Evolutionary conservation across 1,140 invertebrate genomes (phyloP).

Genomic region (Pteromalus puparum): DNA sequence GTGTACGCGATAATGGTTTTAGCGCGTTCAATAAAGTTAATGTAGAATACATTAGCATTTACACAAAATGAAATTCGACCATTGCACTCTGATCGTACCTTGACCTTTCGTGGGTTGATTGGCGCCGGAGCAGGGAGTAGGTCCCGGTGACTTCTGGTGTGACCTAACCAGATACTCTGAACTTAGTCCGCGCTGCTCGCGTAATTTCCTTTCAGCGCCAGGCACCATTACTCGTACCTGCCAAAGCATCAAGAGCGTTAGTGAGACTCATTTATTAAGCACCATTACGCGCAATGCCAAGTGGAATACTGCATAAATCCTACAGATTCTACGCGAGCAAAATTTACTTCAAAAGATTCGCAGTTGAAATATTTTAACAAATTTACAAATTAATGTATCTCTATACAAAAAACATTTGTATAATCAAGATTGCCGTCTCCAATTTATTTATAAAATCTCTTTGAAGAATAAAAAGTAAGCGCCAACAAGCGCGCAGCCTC

Average conservation of each 20-base stretch:
- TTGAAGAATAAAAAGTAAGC: too few relatives aligned
- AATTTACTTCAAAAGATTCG: too few relatives aligned
- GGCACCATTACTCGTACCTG: constrained; percentile 80
- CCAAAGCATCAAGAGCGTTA: neutral
- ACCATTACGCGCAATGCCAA: neutral
- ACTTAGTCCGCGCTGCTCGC: constrained; percentile 74
- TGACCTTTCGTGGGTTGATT: constrained; percentile 68
- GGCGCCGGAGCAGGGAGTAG: constrained; percentile 66
- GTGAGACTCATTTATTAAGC: neutral
- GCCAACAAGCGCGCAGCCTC: too few relatives aligned
- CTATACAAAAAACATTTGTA: too few relatives aligned
- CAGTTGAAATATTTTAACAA: too few relatives aligned
- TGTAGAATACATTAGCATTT: too few relatives aligned
- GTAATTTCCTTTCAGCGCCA: constrained; percentile 78
- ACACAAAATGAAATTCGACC: neutral
- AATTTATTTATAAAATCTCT: too few relatives aligned
- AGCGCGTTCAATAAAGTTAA: too few relatives aligned
- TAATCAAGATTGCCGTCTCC: too few relatives aligned
- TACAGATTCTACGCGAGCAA: neutral
- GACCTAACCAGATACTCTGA: constrained; percentile 72
- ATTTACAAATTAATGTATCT: too few relatives aligned
- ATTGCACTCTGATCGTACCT: constrained; percentile 49
- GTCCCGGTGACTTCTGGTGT: constrained; percentile 72
- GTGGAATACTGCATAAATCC: neutral
- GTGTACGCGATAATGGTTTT: too few relatives aligned